Base-by-base conservation (phyloP, 2,797 vertebrate genomes). In the Melanotaenia parkinsoni region DNA sequence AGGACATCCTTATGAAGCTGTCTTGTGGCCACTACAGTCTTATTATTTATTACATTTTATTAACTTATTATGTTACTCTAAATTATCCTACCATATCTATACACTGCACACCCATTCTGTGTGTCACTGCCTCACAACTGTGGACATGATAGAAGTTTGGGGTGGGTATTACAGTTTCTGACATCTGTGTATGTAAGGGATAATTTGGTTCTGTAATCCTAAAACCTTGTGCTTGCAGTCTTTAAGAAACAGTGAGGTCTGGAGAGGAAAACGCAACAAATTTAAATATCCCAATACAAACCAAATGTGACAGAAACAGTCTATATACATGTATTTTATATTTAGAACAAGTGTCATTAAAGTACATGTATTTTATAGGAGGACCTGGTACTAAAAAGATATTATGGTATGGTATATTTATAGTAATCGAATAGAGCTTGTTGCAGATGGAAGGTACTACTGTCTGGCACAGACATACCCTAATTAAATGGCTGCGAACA, bases 191-290 rank as follows among this genome's bases (percentile, higher is more conserved):
- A 64, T 63, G 28, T 58, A 78, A 77, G 65, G 64, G 60, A 76
- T 66, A 30, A 79, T 80, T 81, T 76, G 79, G 77, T 64, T 69
- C 64, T 57, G 40, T 80, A 84, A 81, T 85, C 73, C 79, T 70
- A 43, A 83, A 80, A 56, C 37, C 62, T 79, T 67, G 66, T 71
- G 58, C 16, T 57, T 57, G 37, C 81, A 81, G 83, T 83, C 70
- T 67, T 77, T 78, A 3, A 70, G 79, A 76, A 77, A 72, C 53
- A 76, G 53, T 51, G 22, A 40, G 33, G 64, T 61, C 37, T 59
- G 22, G 26, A 81, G 64, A 50, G 20, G 5, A 66, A 61, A 66
- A 63, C 58, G 38, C 50, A 53, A 59, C n/a, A 67, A 62, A 69
- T 62, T 65, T 61, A 45, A 62, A 63, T 24, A 54, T 66, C n/a